A percentile compares a stretch with the other conserved stretches of the same genome.
phyloP scores from a whole-genome alignment of 2,797 vertebrate genomes.

The Myotis myotis region DNA sequence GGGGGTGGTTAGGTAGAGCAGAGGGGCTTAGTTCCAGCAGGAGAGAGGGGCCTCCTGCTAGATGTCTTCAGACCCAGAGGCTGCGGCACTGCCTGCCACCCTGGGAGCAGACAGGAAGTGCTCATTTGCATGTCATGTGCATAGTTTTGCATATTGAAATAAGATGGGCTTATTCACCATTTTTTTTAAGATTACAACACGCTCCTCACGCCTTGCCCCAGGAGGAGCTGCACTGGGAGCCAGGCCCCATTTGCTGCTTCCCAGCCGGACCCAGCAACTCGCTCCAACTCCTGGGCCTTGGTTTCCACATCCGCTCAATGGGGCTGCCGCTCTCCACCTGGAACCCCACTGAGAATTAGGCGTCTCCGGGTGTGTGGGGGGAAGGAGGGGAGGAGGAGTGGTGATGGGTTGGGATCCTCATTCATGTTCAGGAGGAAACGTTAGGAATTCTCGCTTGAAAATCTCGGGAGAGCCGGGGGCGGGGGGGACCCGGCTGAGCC shows the following conservation, averaged over 20 bases:
- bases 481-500: background rate
- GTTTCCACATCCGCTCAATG: background rate
- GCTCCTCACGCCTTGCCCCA: constrained; percentile 17
- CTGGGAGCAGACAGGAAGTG: constrained; percentile 5
- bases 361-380: background rate
- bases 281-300: background rate
- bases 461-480: background rate
- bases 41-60: background rate
- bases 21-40: background rate
- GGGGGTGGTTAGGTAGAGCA: background rate
- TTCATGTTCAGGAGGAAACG: constrained; percentile 34
- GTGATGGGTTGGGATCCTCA: background rate
- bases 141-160: constrained; percentile 71
- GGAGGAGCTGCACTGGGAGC: background rate
- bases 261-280: background rate
- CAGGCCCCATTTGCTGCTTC: background rate
- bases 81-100: background rate
- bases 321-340: background rate
- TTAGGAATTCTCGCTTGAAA: background rate
- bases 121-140: constrained; percentile 53
- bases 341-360: background rate
- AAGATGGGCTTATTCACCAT: constrained; percentile 53
- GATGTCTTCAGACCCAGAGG: constrained; percentile 26
- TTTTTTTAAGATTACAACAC: constrained; percentile 32
- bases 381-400: background rate